Evolutionary conservation across 2,888 invertebrate species (phyloP), one percentile per base, ranked within the genome.

Genomic region (Tiliacea aurago): DNA sequence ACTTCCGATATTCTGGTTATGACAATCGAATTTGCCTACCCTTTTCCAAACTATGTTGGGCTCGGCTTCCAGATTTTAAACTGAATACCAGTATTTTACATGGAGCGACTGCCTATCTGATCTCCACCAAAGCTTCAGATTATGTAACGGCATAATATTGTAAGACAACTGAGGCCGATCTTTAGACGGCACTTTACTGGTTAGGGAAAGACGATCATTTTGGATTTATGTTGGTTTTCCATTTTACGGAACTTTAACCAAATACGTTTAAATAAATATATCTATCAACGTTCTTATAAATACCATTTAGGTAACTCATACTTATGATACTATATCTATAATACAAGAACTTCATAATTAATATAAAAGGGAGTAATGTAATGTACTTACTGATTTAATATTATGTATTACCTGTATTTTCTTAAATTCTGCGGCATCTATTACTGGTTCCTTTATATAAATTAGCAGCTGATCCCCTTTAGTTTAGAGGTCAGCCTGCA

Each of bases 381-480:
- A 43, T 33, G 58, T 68, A 59, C 7, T 45, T 68, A 47, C 13
- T 18, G 45, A 41, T n/a, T 59, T 45, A 45, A 10, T 45, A 7
- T 49, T 43, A 59, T 23, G 33, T 77, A n/a, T 33, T 13, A 20
- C 3, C 18, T 18, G 13, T 33, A 37, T 47, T 47, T 37, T 10
- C 43, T 55, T 47, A 37, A 70, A 55, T n/a, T 65, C 55, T 76
- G n/a, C 18, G 5, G 4, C 10, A 20, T 49, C 11, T 41, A 41
- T 47, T 28, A 41, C 6, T 15, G 37, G 18, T 66, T 58, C n/a
- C 58, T 74, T 51, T 10, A n/a, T n/a, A 15, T 51, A 51, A 20
- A 59, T 53, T 75, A 61, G 78, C 70, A 59, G 70, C 59, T 78
- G 78, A 59, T 23, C 45, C n/a, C 53, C 61, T 75, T 75, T 61